Evolutionary conservation across 2,888 invertebrate genomes (phyloP).

Genomic region (Chrysopilus asiliformis): DNA sequence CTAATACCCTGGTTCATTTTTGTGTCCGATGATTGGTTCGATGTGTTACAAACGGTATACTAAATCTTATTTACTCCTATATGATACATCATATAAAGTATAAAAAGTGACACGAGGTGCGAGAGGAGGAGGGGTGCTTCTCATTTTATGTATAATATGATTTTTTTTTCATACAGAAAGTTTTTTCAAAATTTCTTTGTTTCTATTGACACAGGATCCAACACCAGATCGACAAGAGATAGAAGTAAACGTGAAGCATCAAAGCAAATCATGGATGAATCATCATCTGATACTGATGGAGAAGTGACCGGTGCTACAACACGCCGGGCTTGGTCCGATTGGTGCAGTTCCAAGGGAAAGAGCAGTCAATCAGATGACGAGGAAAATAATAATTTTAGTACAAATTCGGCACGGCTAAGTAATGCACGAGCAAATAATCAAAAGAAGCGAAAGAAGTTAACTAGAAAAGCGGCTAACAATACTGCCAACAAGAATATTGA

Average conservation of each 20-base stretch:
- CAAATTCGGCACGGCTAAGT: constrained; percentile 21
- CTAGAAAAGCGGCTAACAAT: constrained; percentile 33
- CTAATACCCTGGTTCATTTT: no score
- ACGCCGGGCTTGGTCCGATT: constrained; percentile 61
- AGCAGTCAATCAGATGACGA: constrained; percentile 50
- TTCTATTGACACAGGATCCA: constrained; percentile 12
- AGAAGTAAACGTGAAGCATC: constrained; percentile 40
- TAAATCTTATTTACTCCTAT: no score
- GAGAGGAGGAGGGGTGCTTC: no score
- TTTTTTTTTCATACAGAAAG: no score
- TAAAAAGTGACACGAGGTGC: no score
- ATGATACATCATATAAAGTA: no score
- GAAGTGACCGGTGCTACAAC: constrained; percentile 52
- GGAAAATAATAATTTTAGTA: constrained; percentile 34
- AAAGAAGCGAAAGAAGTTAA: constrained; percentile 35
- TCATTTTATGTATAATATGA: not conserved
- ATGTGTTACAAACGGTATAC: no score
- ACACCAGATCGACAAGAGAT: constrained; percentile 30
- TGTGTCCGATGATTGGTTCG: no score
- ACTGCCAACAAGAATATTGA: constrained; percentile 14
- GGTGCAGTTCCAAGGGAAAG: constrained; percentile 47
- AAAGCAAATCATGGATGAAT: constrained; percentile 30
- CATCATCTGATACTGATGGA: constrained; percentile 28
- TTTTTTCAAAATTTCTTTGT: no score
- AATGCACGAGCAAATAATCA: constrained; percentile 22